A percentile compares a stretch with the other conserved stretches of the same genome.
These are phyloP conservation scores for Beaufortia kweichowensis DNA, from an alignment of 2,113 vertebrate species.

Conservation along the genomic window DNA sequence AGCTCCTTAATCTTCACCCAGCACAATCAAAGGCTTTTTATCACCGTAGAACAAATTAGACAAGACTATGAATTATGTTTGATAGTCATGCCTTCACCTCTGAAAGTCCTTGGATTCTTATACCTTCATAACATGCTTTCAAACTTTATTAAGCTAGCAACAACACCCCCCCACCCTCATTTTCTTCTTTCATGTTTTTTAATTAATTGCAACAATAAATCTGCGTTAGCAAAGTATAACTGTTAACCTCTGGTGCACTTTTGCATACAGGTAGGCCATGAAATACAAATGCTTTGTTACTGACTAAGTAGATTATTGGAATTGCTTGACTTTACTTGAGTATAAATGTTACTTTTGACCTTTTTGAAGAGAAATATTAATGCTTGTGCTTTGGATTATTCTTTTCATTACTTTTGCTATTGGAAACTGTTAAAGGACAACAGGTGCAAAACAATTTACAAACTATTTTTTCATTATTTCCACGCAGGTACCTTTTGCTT, in stretches of 20 bases:
- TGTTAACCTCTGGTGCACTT: slow-evolving; percentile 36
- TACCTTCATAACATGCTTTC: slow-evolving; percentile 49
- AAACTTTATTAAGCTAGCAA: slow-evolving; percentile 40
- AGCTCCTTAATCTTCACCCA: slow-evolving; percentile 54
- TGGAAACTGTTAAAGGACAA: too few relatives aligned
- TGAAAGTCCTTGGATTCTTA: slow-evolving; percentile 55
- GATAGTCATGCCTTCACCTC: slow-evolving; percentile 56
- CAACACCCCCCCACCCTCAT: slow-evolving; percentile 7
- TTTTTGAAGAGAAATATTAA: too few relatives aligned
- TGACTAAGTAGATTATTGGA: too few relatives aligned
- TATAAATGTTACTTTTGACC: too few relatives aligned
- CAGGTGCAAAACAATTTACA: too few relatives aligned
- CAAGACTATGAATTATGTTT: slow-evolving; percentile 57
- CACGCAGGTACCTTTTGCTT: too few relatives aligned
- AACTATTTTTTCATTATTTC: too few relatives aligned
- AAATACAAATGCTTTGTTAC: too few relatives aligned
- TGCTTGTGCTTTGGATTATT: too few relatives aligned
- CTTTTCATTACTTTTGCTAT: too few relatives aligned
- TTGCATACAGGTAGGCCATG: too few relatives aligned
- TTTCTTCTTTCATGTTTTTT: slow-evolving; percentile 26
- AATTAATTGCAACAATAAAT: slow-evolving; percentile 49
- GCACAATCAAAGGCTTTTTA: slow-evolving; percentile 59
- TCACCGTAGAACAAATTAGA: slow-evolving; percentile 54
- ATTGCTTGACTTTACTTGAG: too few relatives aligned
- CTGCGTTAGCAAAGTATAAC: slow-evolving; percentile 41